Evolutionary conservation across 1,140 invertebrate genomes (phyloP).

Genomic region (Zaprionus ghesquierei): DNA sequence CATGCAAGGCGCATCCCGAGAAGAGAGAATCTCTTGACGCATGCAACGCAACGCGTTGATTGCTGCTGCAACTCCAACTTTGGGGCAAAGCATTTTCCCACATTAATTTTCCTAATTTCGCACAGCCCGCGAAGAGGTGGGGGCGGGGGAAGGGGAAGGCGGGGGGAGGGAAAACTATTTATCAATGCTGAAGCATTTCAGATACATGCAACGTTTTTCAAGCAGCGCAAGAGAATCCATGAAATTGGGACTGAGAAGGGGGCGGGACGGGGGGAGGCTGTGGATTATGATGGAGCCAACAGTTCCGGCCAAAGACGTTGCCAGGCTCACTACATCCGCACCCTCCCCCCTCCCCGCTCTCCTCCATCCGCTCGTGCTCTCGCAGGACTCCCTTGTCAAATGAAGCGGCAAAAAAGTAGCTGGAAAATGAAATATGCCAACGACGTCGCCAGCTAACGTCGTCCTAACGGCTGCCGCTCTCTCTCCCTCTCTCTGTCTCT

Average conservation of each 20-base stretch:
- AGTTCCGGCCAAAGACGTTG: conserved; percentile 10
- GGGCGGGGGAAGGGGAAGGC: not conserved
- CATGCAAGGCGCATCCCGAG: not conserved
- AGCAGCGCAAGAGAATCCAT: conserved; percentile 24
- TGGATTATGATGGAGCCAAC: conserved; percentile 68
- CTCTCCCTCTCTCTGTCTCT: not conserved
- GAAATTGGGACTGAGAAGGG: conserved; percentile 22
- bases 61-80: conserved; percentile 50
- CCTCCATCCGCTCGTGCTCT: too few relatives aligned
- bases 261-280: not conserved
- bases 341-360: not conserved
- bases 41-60: conserved; percentile 62
- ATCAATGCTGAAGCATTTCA: conserved; percentile 82
- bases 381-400: conserved; percentile 68
- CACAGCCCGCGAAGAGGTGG: conserved; percentile 12
- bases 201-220: conserved; percentile 73
- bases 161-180: conserved; percentile 71
- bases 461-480: not conserved
- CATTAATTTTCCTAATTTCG: conserved; percentile 82
- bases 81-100: conserved; percentile 73
- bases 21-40: conserved; percentile 42
- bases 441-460: conserved; percentile 55
- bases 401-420: conserved; percentile 81
- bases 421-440: conserved; percentile 80
- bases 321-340: not conserved